Evolutionary conservation across 2,888 invertebrate genomes (phyloP).

Genomic region (Trichogramma dendrolimi): DNA sequence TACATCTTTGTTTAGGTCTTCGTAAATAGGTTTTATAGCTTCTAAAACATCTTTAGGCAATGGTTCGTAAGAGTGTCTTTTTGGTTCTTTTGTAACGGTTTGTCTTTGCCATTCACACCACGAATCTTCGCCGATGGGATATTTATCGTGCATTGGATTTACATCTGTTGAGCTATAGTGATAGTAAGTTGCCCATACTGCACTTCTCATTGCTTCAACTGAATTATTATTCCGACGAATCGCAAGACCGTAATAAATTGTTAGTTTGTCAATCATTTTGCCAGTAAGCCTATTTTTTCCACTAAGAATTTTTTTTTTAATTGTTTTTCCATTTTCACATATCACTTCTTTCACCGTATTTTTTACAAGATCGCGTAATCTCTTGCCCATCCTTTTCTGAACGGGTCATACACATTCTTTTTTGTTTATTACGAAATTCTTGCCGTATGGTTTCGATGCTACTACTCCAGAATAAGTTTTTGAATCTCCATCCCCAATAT

Average conservation of each 20-base stretch:
- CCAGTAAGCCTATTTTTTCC: neutral
- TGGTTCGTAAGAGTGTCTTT: conserved; percentile 19
- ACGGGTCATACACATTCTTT: neutral
- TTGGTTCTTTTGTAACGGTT: conserved; percentile 8
- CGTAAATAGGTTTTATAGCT: conserved; percentile 36
- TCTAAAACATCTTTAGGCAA: conserved; percentile 24
- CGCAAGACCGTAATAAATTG: too few species aligned
- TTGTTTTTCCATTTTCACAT: too few species aligned
- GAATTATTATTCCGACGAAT: conserved; percentile 24
- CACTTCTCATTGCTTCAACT: conserved; percentile 27
- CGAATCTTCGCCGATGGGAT: conserved; percentile 19
- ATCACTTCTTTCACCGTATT: neutral
- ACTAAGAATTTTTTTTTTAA: too few species aligned
- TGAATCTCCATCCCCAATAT: too few species aligned
- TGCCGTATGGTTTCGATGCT: too few species aligned
- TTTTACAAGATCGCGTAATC: neutral
- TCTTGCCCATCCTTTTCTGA: neutral
- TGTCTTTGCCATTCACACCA: conserved; percentile 26
- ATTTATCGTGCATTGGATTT: conserved; percentile 19
- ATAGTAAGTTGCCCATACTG: conserved; percentile 29
- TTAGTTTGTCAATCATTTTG: too few species aligned
- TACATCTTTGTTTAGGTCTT: conserved; percentile 37
- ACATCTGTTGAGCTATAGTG: conserved; percentile 22
- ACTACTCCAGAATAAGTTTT: too few species aligned
- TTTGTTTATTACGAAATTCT: too few species aligned